Percentiles rank a stretch among this genome's conserved stretches.
Conservation (phyloP, 2,888 invertebrate species). For the Tenthredo amoena region DNA sequence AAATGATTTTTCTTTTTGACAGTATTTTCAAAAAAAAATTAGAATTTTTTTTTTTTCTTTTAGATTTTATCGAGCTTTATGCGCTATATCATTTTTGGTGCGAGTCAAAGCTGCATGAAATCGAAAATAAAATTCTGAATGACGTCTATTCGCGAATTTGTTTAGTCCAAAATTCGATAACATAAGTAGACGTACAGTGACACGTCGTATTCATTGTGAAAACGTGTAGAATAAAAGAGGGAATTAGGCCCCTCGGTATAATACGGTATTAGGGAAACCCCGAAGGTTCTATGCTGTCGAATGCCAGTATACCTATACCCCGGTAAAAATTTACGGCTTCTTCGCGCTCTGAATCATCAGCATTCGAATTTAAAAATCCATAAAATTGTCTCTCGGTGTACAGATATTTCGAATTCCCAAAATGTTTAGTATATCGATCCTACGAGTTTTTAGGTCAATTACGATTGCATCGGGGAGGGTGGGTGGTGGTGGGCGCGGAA, state of each 20-base stretch:
- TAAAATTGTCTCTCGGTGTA: not conserved
- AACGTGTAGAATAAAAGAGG: not conserved
- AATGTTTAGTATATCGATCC: too few species aligned
- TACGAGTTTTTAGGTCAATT: too few species aligned
- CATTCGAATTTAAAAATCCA: not conserved
- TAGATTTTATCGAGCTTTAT: too few species aligned
- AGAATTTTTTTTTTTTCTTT: not conserved
- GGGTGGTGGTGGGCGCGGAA: too few species aligned
- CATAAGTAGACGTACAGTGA: not conserved
- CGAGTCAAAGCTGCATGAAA: too few species aligned
- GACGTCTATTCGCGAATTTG: not conserved
- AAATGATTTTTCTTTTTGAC: not conserved
- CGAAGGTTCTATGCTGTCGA: not conserved
- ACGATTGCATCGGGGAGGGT: too few species aligned
- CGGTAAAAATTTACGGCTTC: not conserved
- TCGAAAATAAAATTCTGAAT: too few species aligned
- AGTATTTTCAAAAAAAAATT: too few species aligned
- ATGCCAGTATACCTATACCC: too few species aligned
- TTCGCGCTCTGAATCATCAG: not conserved
- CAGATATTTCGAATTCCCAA: not conserved
- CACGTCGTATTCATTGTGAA: not conserved
- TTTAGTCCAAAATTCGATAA: not conserved
- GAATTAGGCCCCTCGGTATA: not conserved
- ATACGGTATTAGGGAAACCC: conserved; percentile 23
- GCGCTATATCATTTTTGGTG: too few species aligned